Conservation (phyloP, 1,140 invertebrate genomes). For the Drosophila athabasca region DNA sequence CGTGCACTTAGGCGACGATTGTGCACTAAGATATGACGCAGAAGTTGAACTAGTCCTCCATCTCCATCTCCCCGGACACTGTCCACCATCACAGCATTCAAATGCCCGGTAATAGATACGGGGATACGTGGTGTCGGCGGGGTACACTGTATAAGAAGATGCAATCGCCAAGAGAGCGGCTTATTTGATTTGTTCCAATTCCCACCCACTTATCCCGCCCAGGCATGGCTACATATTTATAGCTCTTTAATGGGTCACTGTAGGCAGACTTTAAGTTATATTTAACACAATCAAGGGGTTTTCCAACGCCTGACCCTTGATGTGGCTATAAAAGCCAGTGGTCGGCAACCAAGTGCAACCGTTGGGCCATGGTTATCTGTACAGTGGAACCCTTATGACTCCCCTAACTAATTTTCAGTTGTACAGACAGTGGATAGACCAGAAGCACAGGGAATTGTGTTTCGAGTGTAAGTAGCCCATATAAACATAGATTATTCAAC, state of each 20-base stretch:
- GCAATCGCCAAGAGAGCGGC: too few relatives aligned
- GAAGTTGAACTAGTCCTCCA: conserved; percentile 22
- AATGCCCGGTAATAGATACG: conserved; percentile 28
- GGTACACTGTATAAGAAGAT: too few relatives aligned
- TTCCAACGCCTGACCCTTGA: conserved; percentile 19
- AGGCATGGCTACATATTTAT: conserved; percentile 44
- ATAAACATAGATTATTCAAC: too few relatives aligned
- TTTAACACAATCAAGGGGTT: conserved; percentile 59
- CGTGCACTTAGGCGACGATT: conserved; percentile 80
- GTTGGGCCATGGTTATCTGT: conserved; percentile 31
- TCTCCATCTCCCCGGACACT: neutral
- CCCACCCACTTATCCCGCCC: conserved; percentile 5
- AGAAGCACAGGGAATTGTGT: conserved; percentile 38
- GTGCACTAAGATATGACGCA: conserved; percentile 78
- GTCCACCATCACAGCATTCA: neutral
- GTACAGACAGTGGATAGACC: conserved; percentile 62
- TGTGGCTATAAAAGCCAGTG: conserved; percentile 53
- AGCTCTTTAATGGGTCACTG: conserved; percentile 30
- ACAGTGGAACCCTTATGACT: conserved; percentile 57
- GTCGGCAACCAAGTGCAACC: conserved; percentile 12
- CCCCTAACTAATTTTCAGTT: conserved; percentile 47
- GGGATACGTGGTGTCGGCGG: neutral
- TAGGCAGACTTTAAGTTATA: conserved; percentile 41
- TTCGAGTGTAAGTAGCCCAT: too few relatives aligned
- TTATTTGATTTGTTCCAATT: too few relatives aligned